Base-by-base conservation (phyloP, 2,888 invertebrate genomes). In the Nudaria mundana region DNA sequence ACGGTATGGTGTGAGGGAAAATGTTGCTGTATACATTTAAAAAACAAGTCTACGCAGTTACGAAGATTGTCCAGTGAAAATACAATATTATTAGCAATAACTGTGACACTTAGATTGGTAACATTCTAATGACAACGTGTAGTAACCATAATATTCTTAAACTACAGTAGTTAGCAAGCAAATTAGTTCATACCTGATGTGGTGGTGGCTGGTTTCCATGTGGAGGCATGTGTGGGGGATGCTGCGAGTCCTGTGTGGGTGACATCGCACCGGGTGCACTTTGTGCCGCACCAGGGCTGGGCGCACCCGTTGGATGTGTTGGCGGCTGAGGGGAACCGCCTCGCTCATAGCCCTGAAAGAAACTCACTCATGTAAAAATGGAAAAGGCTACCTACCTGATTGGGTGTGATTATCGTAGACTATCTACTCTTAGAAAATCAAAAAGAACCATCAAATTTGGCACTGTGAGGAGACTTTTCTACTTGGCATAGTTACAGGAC, bases 251-350 rank as follows among this genome's bases (percentile, higher is more conserved):
- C 52, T 86, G 88, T 16, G 76, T 84, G 23, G 89, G 89, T 34
- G 89, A 87, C 59, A 86, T 74, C 28, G 81, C 81, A 18, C 88
- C 89, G 43, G 86, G 77, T 31, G 81, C 78, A 56, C 70, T 78
- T 46, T 75, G 80, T 23, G 70, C 77, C 28, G 85, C 73, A 28
- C 89, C 89, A 12, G 89, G 89, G 44, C 89, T 89, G 7, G 85
- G 85, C 44, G 88, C 88, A 40, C 89, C 86, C 53, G 81, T 69
- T 16, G 85, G 83, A 56, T 84, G 85, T 48, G 71, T 65, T 20
- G 80, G 79, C 31, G 86, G 87, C 63, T 87, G 87, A 14, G 87
- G 87, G 7, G 87, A 87, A 25, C 87, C 84, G 47, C 84, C 86
- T 39, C 87, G 76, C 64, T 88, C 87, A 60, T 87, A 88, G 26